phyloP scores from a whole-genome alignment of 2,797 vertebrate species.

The Spinus olivaceus region DNA sequence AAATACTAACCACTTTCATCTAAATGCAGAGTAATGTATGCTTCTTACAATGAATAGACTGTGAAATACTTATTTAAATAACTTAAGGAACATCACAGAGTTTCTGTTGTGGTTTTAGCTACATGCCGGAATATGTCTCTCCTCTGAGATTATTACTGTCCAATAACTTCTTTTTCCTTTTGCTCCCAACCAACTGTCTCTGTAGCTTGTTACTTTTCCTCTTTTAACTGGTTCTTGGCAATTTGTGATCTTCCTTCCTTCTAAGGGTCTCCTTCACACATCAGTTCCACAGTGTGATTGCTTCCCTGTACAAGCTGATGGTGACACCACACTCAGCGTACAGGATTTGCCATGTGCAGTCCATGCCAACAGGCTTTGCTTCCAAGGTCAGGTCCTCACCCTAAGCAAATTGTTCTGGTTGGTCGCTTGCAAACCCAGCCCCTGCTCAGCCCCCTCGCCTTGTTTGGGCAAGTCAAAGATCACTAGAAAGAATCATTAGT shows the following conservation, averaged over 20 bases:
- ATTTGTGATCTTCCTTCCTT: not conserved
- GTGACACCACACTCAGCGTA: not conserved
- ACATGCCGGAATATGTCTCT: not conserved
- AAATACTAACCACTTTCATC: not conserved
- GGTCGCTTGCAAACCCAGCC: not conserved
- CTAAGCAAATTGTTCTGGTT: not conserved
- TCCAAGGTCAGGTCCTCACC: not conserved
- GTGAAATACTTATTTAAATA: not conserved
- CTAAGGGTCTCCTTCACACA: not conserved
- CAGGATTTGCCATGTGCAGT: not conserved
- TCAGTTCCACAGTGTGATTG: not conserved
- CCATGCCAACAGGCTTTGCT: not conserved
- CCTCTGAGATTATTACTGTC: not conserved
- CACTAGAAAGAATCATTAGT: not conserved
- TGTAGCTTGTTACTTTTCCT: not conserved
- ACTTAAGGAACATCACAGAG: not conserved
- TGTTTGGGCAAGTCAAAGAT: not conserved
- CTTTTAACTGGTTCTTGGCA: not conserved
- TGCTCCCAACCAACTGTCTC: not conserved
- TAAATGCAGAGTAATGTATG: not conserved
- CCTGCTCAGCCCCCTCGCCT: not conserved
- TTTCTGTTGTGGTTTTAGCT: not conserved
- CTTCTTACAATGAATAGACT: not conserved
- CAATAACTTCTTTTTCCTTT: not conserved
- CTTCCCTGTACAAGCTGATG: not conserved